Evolutionary conservation across 2,113 vertebrate genomes (phyloP).

Genomic region (Carassius carassius): DNA sequence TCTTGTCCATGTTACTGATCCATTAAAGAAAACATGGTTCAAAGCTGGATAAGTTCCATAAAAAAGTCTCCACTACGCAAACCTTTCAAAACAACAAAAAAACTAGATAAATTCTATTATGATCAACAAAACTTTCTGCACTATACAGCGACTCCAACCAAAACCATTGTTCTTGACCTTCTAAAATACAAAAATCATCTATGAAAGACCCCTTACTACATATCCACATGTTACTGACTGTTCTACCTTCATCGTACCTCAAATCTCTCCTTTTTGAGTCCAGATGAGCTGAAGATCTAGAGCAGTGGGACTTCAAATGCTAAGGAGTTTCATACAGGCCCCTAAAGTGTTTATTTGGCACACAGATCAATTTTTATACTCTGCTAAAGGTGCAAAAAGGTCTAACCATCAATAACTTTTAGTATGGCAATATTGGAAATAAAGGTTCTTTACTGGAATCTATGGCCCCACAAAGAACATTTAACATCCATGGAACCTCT

Average conservation of each 20-base stretch:
- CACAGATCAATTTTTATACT: too few relatives aligned
- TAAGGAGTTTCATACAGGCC: too few relatives aligned
- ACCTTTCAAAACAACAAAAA: neutral
- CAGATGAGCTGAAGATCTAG: neutral
- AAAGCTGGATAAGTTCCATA: neutral
- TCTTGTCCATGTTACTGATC: too few relatives aligned
- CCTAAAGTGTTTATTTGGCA: too few relatives aligned
- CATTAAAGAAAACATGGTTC: too few relatives aligned
- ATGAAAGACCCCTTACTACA: neutral
- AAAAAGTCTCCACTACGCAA: neutral
- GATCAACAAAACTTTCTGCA: neutral
- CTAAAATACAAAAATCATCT: neutral
- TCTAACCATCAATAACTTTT: too few relatives aligned
- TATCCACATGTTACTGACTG: neutral
- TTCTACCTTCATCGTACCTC: neutral
- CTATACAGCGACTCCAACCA: neutral
- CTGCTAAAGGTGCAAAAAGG: too few relatives aligned
- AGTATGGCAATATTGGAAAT: too few relatives aligned
- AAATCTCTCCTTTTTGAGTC: neutral
- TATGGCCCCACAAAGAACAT: too few relatives aligned
- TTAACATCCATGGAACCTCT: too few relatives aligned
- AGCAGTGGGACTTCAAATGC: neutral
- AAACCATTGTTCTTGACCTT: neutral
- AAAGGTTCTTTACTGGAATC: too few relatives aligned
- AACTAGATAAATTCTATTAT: neutral